These are phyloP conservation scores for Brachionus angularis DNA, from an alignment of 1,140 invertebrate species.

Conservation along the genomic window DNA sequence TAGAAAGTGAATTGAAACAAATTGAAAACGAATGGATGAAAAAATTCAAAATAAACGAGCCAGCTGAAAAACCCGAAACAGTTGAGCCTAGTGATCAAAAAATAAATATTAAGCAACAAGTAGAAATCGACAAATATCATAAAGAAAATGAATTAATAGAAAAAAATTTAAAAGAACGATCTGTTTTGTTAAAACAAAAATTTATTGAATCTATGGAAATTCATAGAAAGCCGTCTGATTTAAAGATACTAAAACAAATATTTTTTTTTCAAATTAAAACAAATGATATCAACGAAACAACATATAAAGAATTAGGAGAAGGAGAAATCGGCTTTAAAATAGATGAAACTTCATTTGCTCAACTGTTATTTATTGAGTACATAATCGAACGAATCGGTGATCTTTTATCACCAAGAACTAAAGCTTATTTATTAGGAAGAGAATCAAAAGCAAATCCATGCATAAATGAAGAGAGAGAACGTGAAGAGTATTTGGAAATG, in stretches of 20 bases:
- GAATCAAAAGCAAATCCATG: not conserved
- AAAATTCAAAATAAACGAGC: not conserved
- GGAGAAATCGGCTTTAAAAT: not conserved
- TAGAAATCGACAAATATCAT: not conserved
- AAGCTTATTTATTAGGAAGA: slow-evolving; percentile 1
- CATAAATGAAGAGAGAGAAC: slow-evolving; percentile 20
- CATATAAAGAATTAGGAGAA: not conserved
- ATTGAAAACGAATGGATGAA: slow-evolving; percentile 12
- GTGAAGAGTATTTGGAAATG: slow-evolving; percentile 17
- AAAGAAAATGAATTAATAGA: not conserved
- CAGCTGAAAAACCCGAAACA: not conserved
- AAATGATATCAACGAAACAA: too few relatives aligned
- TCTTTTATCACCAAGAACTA: not conserved
- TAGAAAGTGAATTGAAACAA: slow-evolving; percentile 26
- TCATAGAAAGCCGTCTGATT: slow-evolving; percentile 25
- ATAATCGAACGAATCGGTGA: slow-evolving; percentile 29
- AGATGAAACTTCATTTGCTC: not conserved
- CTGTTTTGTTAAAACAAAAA: slow-evolving; percentile 18
- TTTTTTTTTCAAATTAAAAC: slow-evolving; percentile 24
- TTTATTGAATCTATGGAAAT: slow-evolving; percentile 36
- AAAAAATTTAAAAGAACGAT: not conserved
- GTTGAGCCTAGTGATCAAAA: too few relatives aligned
- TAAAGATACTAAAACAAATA: slow-evolving; percentile 11
- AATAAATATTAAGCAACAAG: too few relatives aligned
- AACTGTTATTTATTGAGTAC: slow-evolving; percentile 34